These are phyloP conservation scores for Uropsilus gracilis DNA, from an alignment of 2,113 vertebrate genomes.

Conservation along the genomic window DNA sequence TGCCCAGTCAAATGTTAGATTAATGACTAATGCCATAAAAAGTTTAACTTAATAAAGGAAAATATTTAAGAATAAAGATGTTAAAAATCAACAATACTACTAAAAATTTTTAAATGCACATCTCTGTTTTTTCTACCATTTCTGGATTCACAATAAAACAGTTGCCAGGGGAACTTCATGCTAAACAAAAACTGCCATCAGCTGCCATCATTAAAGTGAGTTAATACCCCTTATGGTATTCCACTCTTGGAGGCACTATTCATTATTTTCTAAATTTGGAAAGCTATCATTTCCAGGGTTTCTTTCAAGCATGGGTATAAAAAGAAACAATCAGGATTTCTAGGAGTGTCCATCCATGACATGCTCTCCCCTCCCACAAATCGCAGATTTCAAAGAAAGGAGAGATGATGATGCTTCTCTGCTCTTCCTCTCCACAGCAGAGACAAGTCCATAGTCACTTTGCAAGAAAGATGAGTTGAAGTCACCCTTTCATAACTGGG, in stretches of 20 bases:
- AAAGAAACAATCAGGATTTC: slow-evolving; percentile 74
- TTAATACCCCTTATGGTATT: slow-evolving; percentile 12
- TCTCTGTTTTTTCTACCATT: slow-evolving; percentile 17
- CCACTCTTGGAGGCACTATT: neutral
- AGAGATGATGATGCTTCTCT: neutral
- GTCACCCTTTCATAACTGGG: neutral
- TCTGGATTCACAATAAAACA: slow-evolving; percentile 40
- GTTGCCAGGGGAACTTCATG: slow-evolving; percentile 49
- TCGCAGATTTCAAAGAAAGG: neutral
- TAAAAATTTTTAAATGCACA: neutral
- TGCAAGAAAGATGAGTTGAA: slow-evolving; percentile 44
- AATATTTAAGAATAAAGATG: neutral
- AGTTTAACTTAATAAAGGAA: neutral
- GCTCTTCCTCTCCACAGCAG: neutral
- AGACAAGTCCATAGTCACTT: neutral
- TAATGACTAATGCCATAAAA: neutral
- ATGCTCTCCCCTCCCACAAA: neutral
- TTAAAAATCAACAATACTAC: neutral
- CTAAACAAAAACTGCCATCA: slow-evolving; percentile 66
- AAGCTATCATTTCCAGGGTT: slow-evolving; percentile 60
- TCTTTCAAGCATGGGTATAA: slow-evolving; percentile 66
- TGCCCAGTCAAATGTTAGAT: neutral
- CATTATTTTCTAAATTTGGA: slow-evolving; percentile 68
- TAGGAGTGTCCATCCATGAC: slow-evolving; percentile 22
- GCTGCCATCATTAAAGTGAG: slow-evolving; percentile 55